A percentile compares a stretch with the other conserved stretches of the same genome.
phyloP scores from a whole-genome alignment of 2,797 vertebrate species.

The Epinephelus coioides region DNA sequence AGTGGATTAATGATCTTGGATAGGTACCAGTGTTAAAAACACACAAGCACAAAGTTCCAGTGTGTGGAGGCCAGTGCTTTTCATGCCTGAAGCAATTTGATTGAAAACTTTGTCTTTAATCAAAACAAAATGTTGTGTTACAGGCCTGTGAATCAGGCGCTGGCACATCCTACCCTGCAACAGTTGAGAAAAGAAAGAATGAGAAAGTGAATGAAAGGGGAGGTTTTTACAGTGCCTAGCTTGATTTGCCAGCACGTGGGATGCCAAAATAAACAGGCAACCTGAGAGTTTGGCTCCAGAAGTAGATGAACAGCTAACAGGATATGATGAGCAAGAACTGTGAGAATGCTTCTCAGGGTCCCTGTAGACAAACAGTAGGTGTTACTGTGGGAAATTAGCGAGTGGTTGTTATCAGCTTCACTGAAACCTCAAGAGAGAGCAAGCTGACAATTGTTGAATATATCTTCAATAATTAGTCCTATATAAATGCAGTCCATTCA shows the following conservation, averaged over 20 bases:
- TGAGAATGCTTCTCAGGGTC: conserved; percentile 43
- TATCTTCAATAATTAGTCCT: background rate
- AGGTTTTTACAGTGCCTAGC: conserved; percentile 41
- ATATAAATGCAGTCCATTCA: background rate
- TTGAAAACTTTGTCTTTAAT: conserved; percentile 33
- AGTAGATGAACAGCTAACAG: conserved; percentile 39
- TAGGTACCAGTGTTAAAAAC: conserved; percentile 8
- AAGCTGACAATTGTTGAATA: background rate
- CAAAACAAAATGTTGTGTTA: conserved; percentile 36
- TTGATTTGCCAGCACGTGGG: conserved; percentile 32
- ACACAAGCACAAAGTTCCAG: conserved; percentile 17
- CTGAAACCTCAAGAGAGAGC: conserved; percentile 9
- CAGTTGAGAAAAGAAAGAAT: background rate
- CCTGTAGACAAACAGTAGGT: conserved; percentile 26
- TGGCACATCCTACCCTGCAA: conserved; percentile 21
- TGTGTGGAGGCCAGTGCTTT: background rate
- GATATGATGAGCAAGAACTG: conserved; percentile 36
- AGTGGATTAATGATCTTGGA: conserved; percentile 18
- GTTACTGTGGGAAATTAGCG: conserved; percentile 42
- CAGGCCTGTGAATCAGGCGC: conserved; percentile 13
- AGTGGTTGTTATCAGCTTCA: conserved; percentile 3
- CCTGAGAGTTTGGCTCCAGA: conserved; percentile 45
- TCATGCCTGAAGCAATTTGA: conserved; percentile 1
- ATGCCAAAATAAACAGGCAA: conserved; percentile 52
- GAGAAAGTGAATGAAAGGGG: background rate